Percentiles rank a stretch among this genome's conserved stretches.
Evolutionary conservation across 1,140 invertebrate genomes (phyloP).

Genomic region (Conus betulinus): DNA sequence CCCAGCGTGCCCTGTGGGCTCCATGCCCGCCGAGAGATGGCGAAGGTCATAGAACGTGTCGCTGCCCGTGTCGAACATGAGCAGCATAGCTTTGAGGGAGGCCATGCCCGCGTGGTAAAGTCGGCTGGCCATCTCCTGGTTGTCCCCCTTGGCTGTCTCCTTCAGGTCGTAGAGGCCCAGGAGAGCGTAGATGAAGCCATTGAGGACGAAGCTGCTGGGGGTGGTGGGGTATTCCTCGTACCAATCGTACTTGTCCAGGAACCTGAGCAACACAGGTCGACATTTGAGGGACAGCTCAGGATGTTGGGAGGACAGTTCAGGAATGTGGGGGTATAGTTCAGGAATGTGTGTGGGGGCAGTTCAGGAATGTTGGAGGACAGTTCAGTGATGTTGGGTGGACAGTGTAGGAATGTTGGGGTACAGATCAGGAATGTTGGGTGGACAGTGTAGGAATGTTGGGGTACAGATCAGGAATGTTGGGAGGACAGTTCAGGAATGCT

Average conservation of each 20-base stretch:
- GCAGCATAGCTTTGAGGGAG: constrained; percentile 92
- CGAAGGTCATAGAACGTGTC: constrained; percentile 98
- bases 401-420: no score
- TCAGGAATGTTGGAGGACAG: no score
- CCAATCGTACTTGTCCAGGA: constrained; percentile 85
- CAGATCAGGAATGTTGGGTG: no score
- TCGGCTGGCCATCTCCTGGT: constrained; percentile 65
- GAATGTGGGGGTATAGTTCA: no score
- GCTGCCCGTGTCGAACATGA: constrained; percentile 95
- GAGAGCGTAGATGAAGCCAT: constrained; percentile 99
- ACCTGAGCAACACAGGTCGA: constrained; percentile 7
- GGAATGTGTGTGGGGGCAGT: no score
- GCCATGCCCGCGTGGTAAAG: constrained; percentile 91
- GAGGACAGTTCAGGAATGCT: no score
- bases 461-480: no score
- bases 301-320: no score
- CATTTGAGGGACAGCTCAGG: background rate
- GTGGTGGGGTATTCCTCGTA: constrained; percentile 99
- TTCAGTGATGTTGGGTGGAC: no score
- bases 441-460: no score
- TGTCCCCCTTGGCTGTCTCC: constrained; percentile 73
- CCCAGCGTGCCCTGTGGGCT: constrained; percentile 92
- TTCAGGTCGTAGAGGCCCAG: constrained; percentile 96
- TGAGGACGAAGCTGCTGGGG: constrained; percentile 96
- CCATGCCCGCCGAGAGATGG: constrained; percentile 88